These are phyloP conservation scores for Scarus forsteni DNA, from an alignment of 2,797 vertebrate genomes.

Conservation along the genomic window DNA sequence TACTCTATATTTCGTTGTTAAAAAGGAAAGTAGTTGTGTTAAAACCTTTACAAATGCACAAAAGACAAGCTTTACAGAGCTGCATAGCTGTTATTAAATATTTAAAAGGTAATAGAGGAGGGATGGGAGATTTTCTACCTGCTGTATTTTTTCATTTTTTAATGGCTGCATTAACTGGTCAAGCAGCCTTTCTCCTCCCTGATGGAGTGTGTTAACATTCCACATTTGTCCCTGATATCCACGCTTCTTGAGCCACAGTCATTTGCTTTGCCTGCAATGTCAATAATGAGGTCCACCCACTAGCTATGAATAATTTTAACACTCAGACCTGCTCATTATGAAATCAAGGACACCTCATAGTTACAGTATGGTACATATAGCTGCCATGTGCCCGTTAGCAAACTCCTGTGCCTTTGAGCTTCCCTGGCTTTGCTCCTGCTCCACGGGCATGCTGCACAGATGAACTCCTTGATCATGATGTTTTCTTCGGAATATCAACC, in stretches of 20 bases:
- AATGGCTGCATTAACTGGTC: neutral
- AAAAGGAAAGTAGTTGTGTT: neutral
- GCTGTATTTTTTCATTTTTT: neutral
- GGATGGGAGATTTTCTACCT: neutral
- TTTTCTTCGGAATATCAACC: conserved; percentile 35
- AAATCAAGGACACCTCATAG: conserved; percentile 56
- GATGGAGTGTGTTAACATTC: conserved; percentile 22
- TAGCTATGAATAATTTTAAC: conserved; percentile 61
- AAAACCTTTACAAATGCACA: neutral
- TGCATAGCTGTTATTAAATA: neutral
- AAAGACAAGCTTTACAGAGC: neutral
- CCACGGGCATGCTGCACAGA: conserved; percentile 24
- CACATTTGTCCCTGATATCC: conserved; percentile 43
- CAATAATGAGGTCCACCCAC: conserved; percentile 66
- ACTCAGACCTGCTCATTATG: conserved; percentile 56
- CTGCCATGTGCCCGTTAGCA: conserved; percentile 25
- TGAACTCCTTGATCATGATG: conserved; percentile 63
- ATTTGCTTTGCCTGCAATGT: conserved; percentile 62
- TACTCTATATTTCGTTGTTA: neutral
- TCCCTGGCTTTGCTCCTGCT: conserved; percentile 36
- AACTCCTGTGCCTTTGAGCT: conserved; percentile 46
- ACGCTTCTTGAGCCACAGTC: conserved; percentile 22
- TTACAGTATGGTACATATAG: conserved; percentile 9
- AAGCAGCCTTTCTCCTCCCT: neutral
- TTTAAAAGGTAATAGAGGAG: neutral